Evolutionary conservation across 2,797 vertebrate genomes (phyloP).

Genomic region (Bovichtus diacanthus): DNA sequence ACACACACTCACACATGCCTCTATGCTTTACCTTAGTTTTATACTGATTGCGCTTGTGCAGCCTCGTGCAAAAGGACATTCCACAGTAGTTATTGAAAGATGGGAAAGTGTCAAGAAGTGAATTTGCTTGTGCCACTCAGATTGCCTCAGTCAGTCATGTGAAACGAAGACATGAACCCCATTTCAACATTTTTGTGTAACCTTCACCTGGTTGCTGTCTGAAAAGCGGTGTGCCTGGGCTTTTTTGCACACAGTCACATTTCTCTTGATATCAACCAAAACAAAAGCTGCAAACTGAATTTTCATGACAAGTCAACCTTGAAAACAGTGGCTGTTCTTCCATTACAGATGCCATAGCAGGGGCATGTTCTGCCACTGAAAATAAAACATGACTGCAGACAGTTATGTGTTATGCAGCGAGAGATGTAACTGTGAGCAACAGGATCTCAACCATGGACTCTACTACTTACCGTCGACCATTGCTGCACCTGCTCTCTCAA

Average conservation of each 20-base stretch:
- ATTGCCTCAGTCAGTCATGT: slow-evolving; percentile 11
- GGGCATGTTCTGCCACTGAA: slow-evolving; percentile 57
- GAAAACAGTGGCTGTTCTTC: slow-evolving; percentile 66
- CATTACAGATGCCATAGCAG: slow-evolving; percentile 47
- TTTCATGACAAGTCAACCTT: slow-evolving; percentile 67
- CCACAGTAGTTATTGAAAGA: neutral
- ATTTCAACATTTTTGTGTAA: slow-evolving; percentile 21
- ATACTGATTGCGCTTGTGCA: neutral
- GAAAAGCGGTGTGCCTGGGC: neutral
- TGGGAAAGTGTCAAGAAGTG: neutral
- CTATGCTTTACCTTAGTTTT: neutral
- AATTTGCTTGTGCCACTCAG: neutral
- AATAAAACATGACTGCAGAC: slow-evolving; percentile 53
- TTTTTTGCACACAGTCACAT: slow-evolving; percentile 15
- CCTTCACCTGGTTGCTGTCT: neutral
- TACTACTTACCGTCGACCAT: slow-evolving; percentile 33
- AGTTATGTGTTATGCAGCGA: slow-evolving; percentile 40
- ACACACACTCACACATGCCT: neutral
- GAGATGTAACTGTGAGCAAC: slow-evolving; percentile 35
- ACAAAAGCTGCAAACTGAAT: slow-evolving; percentile 58
- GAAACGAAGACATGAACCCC: slow-evolving; percentile 1
- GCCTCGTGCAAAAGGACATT: neutral
- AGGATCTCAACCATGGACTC: slow-evolving; percentile 25
- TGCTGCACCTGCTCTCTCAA: slow-evolving; percentile 45
- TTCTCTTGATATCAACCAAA: slow-evolving; percentile 39